These are phyloP conservation scores for Drosophila longiperda DNA, from an alignment of 2,888 invertebrate species.

Conservation along the genomic window DNA sequence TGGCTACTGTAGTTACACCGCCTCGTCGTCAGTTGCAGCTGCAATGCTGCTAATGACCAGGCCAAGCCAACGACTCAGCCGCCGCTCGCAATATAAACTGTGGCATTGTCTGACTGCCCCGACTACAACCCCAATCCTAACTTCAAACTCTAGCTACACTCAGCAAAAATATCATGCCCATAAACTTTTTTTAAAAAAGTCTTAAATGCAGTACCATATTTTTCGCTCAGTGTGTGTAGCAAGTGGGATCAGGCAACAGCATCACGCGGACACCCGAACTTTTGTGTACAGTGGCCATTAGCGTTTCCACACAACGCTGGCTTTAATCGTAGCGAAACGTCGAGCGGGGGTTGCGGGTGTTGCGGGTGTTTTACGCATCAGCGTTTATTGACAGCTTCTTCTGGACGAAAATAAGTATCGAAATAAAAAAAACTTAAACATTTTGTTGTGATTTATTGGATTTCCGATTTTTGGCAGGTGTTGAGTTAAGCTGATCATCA, in stretches of 20 bases:
- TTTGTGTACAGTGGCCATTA: slow-evolving; percentile 69
- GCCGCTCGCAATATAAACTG: slow-evolving; percentile 71
- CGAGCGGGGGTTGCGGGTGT: slow-evolving; percentile 62
- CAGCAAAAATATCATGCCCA: neutral
- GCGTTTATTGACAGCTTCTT: slow-evolving; percentile 71
- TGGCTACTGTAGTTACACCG: slow-evolving; percentile 64
- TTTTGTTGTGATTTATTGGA: slow-evolving; percentile 62
- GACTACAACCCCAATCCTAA: slow-evolving; percentile 26
- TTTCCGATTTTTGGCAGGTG: slow-evolving; percentile 68
- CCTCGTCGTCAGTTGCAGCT: slow-evolving; percentile 69
- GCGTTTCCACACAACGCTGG: slow-evolving; percentile 71
- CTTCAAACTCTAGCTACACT: slow-evolving; percentile 9
- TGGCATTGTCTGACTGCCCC: slow-evolving; percentile 68
- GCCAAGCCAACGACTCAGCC: slow-evolving; percentile 51
- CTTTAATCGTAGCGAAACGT: slow-evolving; percentile 74
- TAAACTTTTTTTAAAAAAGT: neutral
- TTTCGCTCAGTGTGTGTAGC: slow-evolving; percentile 11
- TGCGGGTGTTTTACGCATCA: slow-evolving; percentile 75
- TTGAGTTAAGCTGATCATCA: slow-evolving; percentile 51
- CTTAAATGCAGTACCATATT: neutral
- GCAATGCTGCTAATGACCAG: slow-evolving; percentile 78
- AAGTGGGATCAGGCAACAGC: slow-evolving; percentile 41
- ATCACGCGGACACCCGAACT: slow-evolving; percentile 64
- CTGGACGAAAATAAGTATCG: slow-evolving; percentile 1
- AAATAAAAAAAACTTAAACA: slow-evolving; percentile 5